Conservation (phyloP, 2,797 vertebrate species). For the Perodicticus potto region DNA sequence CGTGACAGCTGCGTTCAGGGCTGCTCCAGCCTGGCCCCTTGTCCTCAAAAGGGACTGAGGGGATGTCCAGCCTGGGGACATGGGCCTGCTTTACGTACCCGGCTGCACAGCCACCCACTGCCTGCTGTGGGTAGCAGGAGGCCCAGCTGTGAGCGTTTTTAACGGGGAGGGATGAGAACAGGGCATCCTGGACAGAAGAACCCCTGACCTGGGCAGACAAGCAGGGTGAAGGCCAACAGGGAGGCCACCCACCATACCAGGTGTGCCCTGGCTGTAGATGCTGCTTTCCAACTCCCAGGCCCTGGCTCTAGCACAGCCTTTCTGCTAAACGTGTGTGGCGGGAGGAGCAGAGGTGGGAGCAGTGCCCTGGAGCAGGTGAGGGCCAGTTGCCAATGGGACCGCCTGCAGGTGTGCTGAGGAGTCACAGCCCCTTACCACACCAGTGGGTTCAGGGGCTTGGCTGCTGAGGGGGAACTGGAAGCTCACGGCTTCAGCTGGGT, state of each 20-base stretch:
- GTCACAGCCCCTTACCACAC: background rate
- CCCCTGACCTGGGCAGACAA: background rate
- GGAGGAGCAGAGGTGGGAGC: background rate
- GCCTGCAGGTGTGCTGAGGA: background rate
- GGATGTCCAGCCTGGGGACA: background rate
- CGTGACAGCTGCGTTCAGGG: fast-evolving
- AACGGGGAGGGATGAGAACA: background rate
- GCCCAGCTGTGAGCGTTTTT: background rate
- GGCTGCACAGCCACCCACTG: fast-evolving
- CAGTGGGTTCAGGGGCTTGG: fast-evolving
- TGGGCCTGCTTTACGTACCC: background rate
- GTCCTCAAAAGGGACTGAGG: background rate
- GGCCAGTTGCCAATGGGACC: background rate
- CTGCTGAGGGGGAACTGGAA: fast-evolving
- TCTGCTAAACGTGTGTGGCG: background rate
- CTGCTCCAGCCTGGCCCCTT: fast-evolving
- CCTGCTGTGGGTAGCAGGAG: no score
- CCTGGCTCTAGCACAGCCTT: background rate
- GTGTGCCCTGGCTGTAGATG: fast-evolving
- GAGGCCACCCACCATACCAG: background rate
- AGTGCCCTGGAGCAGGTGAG: background rate
- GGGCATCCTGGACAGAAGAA: background rate
- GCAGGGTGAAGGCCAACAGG: background rate
- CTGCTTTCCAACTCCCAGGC: fast-evolving
- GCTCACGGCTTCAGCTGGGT: background rate